phyloP scores from a whole-genome alignment of 2,797 vertebrate genomes.

The Alexandromys oeconomus region DNA sequence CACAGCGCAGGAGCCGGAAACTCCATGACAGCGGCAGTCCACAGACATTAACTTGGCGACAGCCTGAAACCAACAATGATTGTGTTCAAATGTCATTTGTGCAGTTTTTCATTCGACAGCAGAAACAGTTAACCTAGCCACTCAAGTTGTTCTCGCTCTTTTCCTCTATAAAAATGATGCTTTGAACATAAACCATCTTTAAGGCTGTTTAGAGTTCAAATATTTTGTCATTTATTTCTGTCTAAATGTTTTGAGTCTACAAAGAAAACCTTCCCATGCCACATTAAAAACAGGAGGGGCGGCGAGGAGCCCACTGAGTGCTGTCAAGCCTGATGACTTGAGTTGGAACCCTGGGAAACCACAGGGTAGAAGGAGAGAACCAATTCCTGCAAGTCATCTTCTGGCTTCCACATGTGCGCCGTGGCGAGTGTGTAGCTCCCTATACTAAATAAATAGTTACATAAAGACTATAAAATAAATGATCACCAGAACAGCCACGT shows the following conservation, averaged over 20 bases:
- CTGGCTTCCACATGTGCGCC: background rate
- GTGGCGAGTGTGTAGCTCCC: background rate
- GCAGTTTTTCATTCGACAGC: background rate
- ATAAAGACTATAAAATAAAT: background rate
- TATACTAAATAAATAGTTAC: background rate
- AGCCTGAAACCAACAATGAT: constrained; percentile 90
- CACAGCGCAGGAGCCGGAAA: constrained; percentile 98
- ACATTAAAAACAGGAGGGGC: background rate
- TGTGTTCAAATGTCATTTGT: constrained; percentile 27
- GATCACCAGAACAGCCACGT: background rate
- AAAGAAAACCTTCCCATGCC: background rate
- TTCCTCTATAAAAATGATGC: constrained; percentile 8
- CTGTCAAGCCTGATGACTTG: background rate
- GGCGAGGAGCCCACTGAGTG: background rate
- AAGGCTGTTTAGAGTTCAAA: background rate
- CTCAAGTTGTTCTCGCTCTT: background rate
- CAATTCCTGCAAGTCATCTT: background rate
- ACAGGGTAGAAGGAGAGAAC: background rate
- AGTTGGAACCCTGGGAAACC: background rate
- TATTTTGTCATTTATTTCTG: constrained; percentile 18
- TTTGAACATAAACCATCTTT: constrained; percentile 5
- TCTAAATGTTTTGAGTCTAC: background rate
- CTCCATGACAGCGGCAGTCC: constrained; percentile 97
- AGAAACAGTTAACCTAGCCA: background rate
- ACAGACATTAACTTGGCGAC: constrained; percentile 94